Percentiles rank a stretch among this genome's conserved stretches.
These are phyloP conservation scores for Pollicipes pollicipes DNA, from an alignment of 1,140 invertebrate genomes.

Conservation along the genomic window DNA sequence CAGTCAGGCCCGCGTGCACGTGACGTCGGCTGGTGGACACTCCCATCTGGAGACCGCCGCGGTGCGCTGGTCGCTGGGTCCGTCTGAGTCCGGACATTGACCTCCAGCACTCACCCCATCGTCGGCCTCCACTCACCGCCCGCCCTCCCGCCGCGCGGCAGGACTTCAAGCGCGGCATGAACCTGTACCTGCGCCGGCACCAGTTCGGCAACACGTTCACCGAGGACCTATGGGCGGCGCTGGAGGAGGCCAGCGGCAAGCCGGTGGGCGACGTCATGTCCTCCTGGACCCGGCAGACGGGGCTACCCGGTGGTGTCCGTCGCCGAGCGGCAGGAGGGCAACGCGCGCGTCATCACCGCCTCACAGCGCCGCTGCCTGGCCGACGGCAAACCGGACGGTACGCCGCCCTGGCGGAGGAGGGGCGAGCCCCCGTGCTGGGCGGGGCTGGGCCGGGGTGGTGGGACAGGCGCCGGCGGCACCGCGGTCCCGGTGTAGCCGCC, in stretches of 20 bases:
- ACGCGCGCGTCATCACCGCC: constrained; percentile 45
- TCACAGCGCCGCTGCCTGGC: constrained; percentile 73
- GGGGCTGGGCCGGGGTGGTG: neutral
- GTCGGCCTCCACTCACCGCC: no score
- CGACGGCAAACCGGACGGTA: constrained; percentile 37
- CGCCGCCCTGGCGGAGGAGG: neutral
- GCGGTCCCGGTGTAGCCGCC: no score
- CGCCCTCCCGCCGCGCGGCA: constrained; percentile 4
- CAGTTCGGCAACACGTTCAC: constrained; percentile 82
- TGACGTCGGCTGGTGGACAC: no score
- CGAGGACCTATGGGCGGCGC: constrained; percentile 78
- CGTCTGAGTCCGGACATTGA: no score
- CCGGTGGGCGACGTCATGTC: constrained; percentile 77
- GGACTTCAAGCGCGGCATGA: constrained; percentile 81
- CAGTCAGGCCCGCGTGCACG: no score
- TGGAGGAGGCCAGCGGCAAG: constrained; percentile 76
- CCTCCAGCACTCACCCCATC: no score
- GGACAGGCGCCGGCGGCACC: constrained; percentile 7
- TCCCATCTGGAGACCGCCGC: no score
- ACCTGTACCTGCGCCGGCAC: constrained; percentile 72
- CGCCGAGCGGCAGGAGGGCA: constrained; percentile 23
- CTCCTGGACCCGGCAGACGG: constrained; percentile 40
- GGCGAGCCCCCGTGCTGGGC: neutral
- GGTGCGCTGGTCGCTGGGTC: no score
- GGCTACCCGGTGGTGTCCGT: constrained; percentile 31